Base-by-base conservation (phyloP, 2,113 vertebrate genomes). In the Sapayoa aenigma region DNA sequence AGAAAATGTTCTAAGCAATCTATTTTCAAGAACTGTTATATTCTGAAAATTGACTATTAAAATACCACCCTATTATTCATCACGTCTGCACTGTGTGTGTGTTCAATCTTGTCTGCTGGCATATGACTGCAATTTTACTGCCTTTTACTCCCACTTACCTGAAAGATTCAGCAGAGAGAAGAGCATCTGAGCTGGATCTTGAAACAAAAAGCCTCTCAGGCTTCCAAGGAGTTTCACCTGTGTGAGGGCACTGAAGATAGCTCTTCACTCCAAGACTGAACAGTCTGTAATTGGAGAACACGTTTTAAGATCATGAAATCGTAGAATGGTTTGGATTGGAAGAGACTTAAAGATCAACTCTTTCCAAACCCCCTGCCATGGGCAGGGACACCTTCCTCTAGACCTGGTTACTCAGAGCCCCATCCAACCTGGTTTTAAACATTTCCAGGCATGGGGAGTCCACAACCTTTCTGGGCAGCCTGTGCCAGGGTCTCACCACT, bases 111-210 rank as follows among this genome's bases (percentile, higher is more conserved):
- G 84, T 95, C 89, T 95, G 77, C 89, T 95, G 81, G 84, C 89
- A 93, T 87, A 87, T 95, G 93, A 95, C 93, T 94, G 87, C 91
- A 93, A 85, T 95, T 96, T 95, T 72, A 84, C 83, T 95, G 92
- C 76, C 60, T 96, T 91, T 93, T 96, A 95, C 95, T 94, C 94
- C 94, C 88, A 96, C 94, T 96, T 96, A 93, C 86, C 88, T 94
- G 76, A 60, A 89, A 93, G 46, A 35, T 46, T 80, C 37, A 73
- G 75, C 28, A 53, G 37, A 80, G 72, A 59, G 65, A 25, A 87
- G 52, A 88, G 31, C 30, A 81, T 59, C 52, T 69, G 62, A 89
- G 80, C 30, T 58, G 60, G 24, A 35, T 90, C 63, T 49, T 84
- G 76, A 75, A 92, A n/a, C 31, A 92, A 55, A 89, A 94, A 67